Evolutionary conservation across 30 jellyfish, hydroid and myxozoan genomes (phyloP), one percentile per base, ranked within the genome.

Genomic region (Sanderia malayensis): DNA sequence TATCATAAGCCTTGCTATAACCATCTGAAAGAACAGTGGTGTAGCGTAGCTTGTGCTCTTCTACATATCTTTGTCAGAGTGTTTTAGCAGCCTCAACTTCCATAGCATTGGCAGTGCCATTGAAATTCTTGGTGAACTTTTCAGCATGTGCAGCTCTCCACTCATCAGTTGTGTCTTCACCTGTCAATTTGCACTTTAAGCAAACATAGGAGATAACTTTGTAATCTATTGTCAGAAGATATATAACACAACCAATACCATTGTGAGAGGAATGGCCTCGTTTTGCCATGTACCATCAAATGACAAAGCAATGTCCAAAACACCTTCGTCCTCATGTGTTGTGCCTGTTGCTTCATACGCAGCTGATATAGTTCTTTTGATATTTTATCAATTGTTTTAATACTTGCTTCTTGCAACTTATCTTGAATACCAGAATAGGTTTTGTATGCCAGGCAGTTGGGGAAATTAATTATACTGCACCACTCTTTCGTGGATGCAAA

Each of bases 11-110:
- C 65, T 74, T 74, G 67, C 79, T 53, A 45, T 74, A 81, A 18
- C 86, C 80, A 41, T 74, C 81, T 6, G 45, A 55, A 13, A 74
- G 67, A n/a, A 71, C 49, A 9, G 86, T 60, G 45, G 86, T 57
- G 30, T 74, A 74, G 17, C 67, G 45, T 9, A 74, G 15, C 23
- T 55, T 33, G 26, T 24, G 32, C 1, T 31, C 22, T 19, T 57
- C 77, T 10, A 52, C 78, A 25, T 81, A 74, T 4, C 80, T 21
- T 10, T 37, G 19, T 46, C 77, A 74, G 23, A 74, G 37, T 71
- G 13, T 22, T 20, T 10, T 21, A 34, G 84, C 61, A 46, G 25
- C 8, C 13, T 37, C 52, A 6, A 37, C 52, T 37, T 37, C 13
- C 52, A 37, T 37, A 37, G 52, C 13, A 4, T 13, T 13, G 6